These are phyloP conservation scores for Uropetala carovei DNA, from an alignment of 2,888 invertebrate genomes.

Conservation along the genomic window DNA sequence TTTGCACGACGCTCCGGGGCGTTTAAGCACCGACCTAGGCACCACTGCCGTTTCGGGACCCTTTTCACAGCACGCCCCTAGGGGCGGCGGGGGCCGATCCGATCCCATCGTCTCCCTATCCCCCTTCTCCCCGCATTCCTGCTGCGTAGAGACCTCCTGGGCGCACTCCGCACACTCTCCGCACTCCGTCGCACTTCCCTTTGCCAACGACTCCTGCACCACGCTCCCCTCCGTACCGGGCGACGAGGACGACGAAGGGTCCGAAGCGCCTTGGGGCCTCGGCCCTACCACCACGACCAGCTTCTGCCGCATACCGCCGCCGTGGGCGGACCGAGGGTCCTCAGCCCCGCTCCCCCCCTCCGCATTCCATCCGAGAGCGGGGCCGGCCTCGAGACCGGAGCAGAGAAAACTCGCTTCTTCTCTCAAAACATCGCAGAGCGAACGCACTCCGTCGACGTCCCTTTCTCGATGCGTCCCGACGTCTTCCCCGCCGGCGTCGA, in stretches of 20 bases:
- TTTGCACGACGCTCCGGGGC: constrained; percentile 80
- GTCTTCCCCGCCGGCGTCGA: constrained; percentile 49
- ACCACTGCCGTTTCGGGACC: constrained; percentile 77
- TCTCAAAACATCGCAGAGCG: not conserved
- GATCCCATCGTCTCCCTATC: constrained; percentile 75
- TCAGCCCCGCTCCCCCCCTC: not conserved
- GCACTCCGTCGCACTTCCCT: constrained; percentile 65
- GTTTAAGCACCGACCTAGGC: constrained; percentile 86
- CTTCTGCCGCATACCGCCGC: constrained; percentile 67
- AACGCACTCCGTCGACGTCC: not conserved
- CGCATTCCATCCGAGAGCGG: not conserved
- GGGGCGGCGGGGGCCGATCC: constrained; percentile 74
- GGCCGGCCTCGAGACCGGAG: not conserved
- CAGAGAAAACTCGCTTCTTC: not conserved
- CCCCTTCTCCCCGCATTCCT: constrained; percentile 67
- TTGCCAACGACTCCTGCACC: constrained; percentile 54
- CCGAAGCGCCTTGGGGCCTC: constrained; percentile 58
- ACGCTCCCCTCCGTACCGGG: not conserved
- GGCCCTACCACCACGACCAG: constrained; percentile 66
- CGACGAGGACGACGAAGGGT: constrained; percentile 65
- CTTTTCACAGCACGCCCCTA: constrained; percentile 76
- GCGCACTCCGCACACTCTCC: constrained; percentile 65
- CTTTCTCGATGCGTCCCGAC: constrained; percentile 72
- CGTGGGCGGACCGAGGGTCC: constrained; percentile 34
- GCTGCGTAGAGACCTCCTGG: constrained; percentile 61